Percentiles rank a stretch among this genome's conserved stretches.
These are phyloP conservation scores for Anhinga rufa DNA, from an alignment of 2,113 vertebrate genomes.

Conservation along the genomic window DNA sequence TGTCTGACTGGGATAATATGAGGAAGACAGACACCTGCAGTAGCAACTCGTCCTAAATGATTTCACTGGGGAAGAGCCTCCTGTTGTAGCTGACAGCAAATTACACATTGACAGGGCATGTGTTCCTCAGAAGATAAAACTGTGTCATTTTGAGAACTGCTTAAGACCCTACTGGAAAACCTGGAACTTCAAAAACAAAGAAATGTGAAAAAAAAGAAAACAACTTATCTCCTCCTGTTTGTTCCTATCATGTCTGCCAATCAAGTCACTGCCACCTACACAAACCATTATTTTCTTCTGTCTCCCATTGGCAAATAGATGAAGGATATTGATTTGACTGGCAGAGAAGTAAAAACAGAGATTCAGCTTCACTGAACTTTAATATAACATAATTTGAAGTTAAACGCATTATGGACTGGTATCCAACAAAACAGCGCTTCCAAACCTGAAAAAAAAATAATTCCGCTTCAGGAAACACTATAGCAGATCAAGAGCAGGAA, in stretches of 20 bases:
- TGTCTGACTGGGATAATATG: background rate
- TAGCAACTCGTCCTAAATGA: background rate
- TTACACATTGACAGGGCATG: background rate
- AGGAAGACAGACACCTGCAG: background rate
- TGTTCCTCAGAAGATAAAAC: background rate
- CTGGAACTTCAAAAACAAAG: background rate
- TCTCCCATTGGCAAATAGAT: background rate
- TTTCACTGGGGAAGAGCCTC: background rate
- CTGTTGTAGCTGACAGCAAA: background rate
- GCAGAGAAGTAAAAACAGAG: constrained; percentile 40
- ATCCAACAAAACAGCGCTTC: background rate
- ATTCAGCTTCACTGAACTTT: constrained; percentile 38
- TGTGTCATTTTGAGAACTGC: background rate
- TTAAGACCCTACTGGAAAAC: background rate
- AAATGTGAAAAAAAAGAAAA: background rate
- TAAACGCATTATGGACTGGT: background rate
- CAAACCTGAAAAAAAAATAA: background rate
- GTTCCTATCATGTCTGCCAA: background rate
- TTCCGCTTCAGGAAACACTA: background rate
- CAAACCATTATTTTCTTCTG: background rate
- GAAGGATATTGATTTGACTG: constrained; percentile 18
- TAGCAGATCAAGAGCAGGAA: background rate
- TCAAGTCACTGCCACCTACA: constrained; percentile 24
- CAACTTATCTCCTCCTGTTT: background rate
- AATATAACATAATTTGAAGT: constrained; percentile 35